Conservation (phyloP, 2,113 vertebrate species). For the Lophochroa leadbeateri region DNA sequence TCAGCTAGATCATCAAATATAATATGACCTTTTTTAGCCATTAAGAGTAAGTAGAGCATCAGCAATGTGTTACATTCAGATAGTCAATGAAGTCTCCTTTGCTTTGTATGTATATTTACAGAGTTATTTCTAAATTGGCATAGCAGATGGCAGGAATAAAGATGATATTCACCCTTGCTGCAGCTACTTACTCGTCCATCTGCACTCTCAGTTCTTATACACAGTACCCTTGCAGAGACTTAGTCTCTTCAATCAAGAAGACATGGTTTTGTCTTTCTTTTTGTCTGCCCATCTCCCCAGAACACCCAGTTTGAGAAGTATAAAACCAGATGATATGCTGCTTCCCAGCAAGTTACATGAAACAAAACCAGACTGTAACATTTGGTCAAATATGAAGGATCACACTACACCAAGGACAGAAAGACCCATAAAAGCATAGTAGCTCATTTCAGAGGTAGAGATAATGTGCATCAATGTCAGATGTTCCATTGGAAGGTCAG, state of each 20-base stretch:
- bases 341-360: not conserved
- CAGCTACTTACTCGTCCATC: not conserved
- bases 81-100: not conserved
- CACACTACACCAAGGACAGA: not conserved
- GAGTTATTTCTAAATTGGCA: not conserved
- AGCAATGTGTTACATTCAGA: not conserved
- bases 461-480: not conserved
- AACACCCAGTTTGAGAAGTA: not conserved
- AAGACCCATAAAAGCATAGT: not conserved
- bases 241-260: not conserved
- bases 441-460: not conserved
- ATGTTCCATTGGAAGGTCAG: not conserved
- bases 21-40: not conserved
- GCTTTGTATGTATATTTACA: not conserved
- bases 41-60: not conserved
- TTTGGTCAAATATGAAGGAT: not conserved
- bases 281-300: not conserved
- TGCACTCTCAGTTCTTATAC: not conserved
- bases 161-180: not conserved
- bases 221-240: not conserved
- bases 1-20: not conserved
- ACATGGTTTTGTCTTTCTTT: slow-evolving; percentile 4
- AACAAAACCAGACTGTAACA: not conserved
- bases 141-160: not conserved
- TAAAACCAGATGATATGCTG: not conserved